Evolutionary conservation across 2,113 vertebrate genomes (phyloP), one percentile per base, ranked within the genome.

Genomic region (Phoxinus phoxinus): DNA sequence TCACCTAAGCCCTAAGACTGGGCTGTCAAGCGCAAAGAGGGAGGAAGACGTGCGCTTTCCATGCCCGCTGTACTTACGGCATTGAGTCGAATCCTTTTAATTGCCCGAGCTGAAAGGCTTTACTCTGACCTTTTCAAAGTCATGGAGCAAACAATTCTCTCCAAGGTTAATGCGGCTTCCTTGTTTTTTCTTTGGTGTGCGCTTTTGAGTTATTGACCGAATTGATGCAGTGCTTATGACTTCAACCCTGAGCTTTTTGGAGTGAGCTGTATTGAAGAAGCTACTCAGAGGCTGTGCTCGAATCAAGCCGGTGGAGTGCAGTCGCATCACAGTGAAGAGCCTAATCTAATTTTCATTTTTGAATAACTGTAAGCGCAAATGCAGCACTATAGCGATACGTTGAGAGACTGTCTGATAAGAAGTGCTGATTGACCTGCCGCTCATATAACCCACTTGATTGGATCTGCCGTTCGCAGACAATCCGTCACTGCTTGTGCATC

Each of bases 121-220:
- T 90, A 89, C 90, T 86, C 87, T 91, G 92, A 93, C 93, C 93
- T 95, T 94, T 94, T 89, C 88, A 87, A 90, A 93, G 92, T 87
- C 90, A 90, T 87, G 90, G 89, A 90, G 91, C 91, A 93, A 93
- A 93, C 92, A 90, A 92, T 92, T 89, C 85, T 87, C 81, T 48
- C 59, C 85, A 83, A 89, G 86, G 90, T 92, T 85, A 84, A 85
- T 87, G 79, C 78, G 85, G 86, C 9, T 21, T 86, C 73, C 48
- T 32, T 90, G 90, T 90, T 91, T 90, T 79, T 75, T 80, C 71
- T 73, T 74, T 74, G 25, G 8, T 17, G 65, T 83, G 67, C 67
- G 63, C 74, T 80, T 85, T 87, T 67, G 80, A 25, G 27, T 86
- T 85, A 82, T 82, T 53, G 77, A 67, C 63, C 12, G 63, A 65